Conservation (phyloP, 1,140 invertebrate species). For the Penaeus indicus region DNA sequence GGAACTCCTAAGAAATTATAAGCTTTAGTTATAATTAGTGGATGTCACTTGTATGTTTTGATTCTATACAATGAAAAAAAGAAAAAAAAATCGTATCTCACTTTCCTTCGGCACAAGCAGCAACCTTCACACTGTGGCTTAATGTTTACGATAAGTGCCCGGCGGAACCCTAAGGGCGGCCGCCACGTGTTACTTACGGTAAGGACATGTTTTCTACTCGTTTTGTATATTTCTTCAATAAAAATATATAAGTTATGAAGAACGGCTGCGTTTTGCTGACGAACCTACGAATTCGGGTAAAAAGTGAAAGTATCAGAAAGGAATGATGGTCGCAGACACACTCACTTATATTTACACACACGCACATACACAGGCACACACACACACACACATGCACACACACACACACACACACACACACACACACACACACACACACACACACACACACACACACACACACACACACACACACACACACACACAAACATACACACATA, state of each 20-base stretch:
- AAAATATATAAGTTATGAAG: constrained; percentile 12
- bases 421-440: too few species aligned
- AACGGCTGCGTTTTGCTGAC: not conserved
- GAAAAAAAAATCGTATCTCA: too few species aligned
- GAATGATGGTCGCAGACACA: not conserved
- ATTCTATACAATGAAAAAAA: too few species aligned
- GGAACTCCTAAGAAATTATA: too few species aligned
- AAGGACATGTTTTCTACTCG: constrained; percentile 36
- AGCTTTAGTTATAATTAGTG: too few species aligned
- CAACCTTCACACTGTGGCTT: constrained; percentile 35
- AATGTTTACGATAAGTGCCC: constrained; percentile 7
- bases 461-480: not conserved
- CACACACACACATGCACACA: not conserved
- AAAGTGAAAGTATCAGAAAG: not conserved
- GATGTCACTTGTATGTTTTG: too few species aligned
- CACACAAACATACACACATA: not conserved
- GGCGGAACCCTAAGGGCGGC: not conserved
- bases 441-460: not conserved
- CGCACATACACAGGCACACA: not conserved
- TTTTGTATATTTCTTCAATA: constrained; percentile 41
- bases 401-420: too few species aligned
- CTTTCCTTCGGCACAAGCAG: constrained; percentile 9
- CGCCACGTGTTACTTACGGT: not conserved
- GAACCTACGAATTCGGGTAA: not conserved
- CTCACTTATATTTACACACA: not conserved